Evolutionary conservation across 2,888 invertebrate species (phyloP).

Genomic region (Callinectes sapidus): DNA sequence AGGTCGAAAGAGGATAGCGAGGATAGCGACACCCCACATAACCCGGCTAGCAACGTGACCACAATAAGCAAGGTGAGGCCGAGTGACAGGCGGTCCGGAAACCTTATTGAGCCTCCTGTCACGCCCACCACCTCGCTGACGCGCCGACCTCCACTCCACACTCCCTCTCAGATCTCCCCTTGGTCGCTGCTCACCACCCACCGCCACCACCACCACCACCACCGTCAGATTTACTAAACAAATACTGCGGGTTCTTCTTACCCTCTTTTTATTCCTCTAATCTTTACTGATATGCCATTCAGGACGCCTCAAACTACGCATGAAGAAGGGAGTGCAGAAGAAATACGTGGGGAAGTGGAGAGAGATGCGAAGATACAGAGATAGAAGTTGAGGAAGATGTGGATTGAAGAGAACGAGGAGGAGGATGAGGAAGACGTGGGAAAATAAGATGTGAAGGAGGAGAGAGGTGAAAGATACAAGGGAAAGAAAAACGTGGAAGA

Average conservation of each 20-base stretch:
- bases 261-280: not conserved
- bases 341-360: not conserved
- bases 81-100: not conserved
- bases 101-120: constrained; percentile 21
- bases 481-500: not conserved
- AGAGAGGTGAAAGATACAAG: not conserved
- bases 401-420: not conserved
- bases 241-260: not conserved
- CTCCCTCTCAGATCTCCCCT: not conserved
- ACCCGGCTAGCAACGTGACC: not conserved
- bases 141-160: not conserved
- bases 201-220: not conserved
- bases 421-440: not conserved
- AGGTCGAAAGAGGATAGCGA: constrained; percentile 10
- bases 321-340: not conserved
- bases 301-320: not conserved
- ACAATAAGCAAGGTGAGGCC: not conserved
- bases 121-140: constrained; percentile 1
- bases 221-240: not conserved
- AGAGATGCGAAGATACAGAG: not conserved
- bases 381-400: not conserved
- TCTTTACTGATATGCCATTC: not conserved
- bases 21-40: constrained; percentile 30
- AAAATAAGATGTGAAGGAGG: not conserved
- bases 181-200: not conserved